Evolutionary conservation across 53 echinoderm and acorn worm genomes (phyloP).

Genomic region (Holothuria leucospilota): DNA sequence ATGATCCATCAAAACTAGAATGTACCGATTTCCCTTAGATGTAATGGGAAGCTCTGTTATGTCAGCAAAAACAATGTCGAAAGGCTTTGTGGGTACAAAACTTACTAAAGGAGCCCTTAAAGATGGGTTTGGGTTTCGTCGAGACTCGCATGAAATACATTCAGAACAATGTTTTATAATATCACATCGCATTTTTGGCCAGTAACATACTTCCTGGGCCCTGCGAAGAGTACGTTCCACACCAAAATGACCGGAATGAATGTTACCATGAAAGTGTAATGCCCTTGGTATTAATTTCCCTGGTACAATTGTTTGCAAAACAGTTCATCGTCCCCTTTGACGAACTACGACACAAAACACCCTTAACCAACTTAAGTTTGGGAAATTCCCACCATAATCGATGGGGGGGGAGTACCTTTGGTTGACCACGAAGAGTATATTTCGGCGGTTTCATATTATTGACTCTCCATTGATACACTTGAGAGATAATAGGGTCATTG

Average conservation of each 20-base stretch:
- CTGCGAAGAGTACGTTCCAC: conserved; percentile 14
- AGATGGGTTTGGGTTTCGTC: too few relatives aligned
- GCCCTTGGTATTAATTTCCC: not conserved
- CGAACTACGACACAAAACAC: conserved; percentile 7
- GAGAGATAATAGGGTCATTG: too few relatives aligned
- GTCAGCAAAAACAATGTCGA: too few relatives aligned
- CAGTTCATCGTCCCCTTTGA: conserved; percentile 6
- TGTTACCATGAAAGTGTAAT: not conserved
- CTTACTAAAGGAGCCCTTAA: too few relatives aligned
- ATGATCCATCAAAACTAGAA: too few relatives aligned
- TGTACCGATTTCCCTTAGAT: too few relatives aligned
- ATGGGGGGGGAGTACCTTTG: not conserved
- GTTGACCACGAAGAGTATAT: not conserved
- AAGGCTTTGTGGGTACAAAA: too few relatives aligned
- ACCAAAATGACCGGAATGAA: not conserved
- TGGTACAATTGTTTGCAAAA: conserved; percentile 6
- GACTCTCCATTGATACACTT: not conserved
- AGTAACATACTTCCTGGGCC: conserved; percentile 2
- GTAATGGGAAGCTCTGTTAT: too few relatives aligned
- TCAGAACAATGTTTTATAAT: not conserved
- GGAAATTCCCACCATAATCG: too few relatives aligned
- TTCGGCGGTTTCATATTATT: not conserved
- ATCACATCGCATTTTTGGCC: not conserved
- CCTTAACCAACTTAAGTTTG: too few relatives aligned
- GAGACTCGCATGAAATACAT: too few relatives aligned